Evolutionary conservation across 1,140 invertebrate species (phyloP), one percentile per base, ranked within the genome.

Genomic region (Atta texana): DNA sequence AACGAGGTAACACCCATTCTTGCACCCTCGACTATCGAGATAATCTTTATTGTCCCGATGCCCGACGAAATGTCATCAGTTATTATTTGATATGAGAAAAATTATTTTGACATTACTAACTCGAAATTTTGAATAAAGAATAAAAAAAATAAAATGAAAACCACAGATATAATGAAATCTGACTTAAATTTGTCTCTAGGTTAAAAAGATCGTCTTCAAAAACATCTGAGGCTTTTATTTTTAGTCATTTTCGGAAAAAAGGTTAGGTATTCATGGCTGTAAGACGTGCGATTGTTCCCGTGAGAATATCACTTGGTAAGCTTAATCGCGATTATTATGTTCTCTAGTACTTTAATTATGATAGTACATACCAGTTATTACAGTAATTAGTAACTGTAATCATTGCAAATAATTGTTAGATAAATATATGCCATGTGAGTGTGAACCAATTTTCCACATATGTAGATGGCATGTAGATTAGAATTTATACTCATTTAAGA

Each of bases 1-100:
- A 93, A 94, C 92, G 90, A 93, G 92, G 82, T 92, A 92, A 93
- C 93, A 93, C 91, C 92, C 87, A 89, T 92, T 92, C 90, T 91
- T 92, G 88, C 91, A 91, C 92, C 92, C 91, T 90, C 89, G 85
- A 71, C 89, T 91, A 92, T 91, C 90, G 87, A 74, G 92, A 93
- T 93, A 91, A 94, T 94, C 90, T 93, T 92, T 92, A 90, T 91
- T 88, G 78, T 88, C 85, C 34, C 71, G 53, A 81, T 76, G 75
- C 66, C 57, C 34, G 80, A 68, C 78, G 85, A 66, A 63, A 88
- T 61, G 66, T 84, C 80, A 21, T 74, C 80, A 34, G 68, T 59
- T 59, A 49, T 21, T 44, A 12, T 82, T 21, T 24, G 80, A 74
- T 82, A 61, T 10, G 71, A 85, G 31, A 57, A 72, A 55, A 7